Evolutionary conservation across 2,113 vertebrate species (phyloP).

Genomic region (Mixornis gularis): DNA sequence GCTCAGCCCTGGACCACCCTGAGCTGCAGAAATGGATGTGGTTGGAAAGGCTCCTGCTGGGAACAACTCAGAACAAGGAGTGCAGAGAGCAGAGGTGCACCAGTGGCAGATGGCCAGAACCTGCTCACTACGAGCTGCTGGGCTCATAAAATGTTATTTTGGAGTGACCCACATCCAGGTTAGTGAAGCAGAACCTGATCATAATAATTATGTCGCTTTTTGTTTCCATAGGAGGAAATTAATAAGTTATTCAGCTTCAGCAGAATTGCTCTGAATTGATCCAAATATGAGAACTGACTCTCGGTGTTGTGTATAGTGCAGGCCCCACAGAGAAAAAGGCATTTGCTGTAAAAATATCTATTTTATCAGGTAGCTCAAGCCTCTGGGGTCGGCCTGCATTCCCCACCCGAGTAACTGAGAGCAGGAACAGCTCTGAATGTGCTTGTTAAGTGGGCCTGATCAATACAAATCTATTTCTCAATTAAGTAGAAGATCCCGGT

Average conservation of each 20-base stretch:
- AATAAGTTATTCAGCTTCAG: background rate
- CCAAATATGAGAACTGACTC: background rate
- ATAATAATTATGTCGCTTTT: background rate
- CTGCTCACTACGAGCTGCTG: background rate
- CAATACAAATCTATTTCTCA: conserved; percentile 29
- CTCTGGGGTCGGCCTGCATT: background rate
- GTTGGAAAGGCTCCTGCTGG: background rate
- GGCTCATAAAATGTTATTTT: background rate
- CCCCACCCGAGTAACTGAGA: background rate
- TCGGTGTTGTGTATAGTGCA: background rate
- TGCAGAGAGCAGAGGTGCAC: background rate
- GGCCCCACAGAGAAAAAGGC: background rate
- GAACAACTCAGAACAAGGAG: background rate
- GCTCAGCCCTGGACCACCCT: background rate
- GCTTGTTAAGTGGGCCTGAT: conserved; percentile 23
- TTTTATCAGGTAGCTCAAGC: background rate
- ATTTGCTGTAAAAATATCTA: background rate
- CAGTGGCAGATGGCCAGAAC: background rate
- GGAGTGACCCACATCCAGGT: background rate
- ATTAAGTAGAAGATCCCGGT: background rate
- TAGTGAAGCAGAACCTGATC: background rate
- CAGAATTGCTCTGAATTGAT: background rate
- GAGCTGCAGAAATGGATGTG: fast-evolving
- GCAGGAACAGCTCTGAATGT: background rate
- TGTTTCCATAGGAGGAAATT: background rate